Evolutionary conservation across 2,888 invertebrate genomes (phyloP).

Genomic region (Ischnura elegans): DNA sequence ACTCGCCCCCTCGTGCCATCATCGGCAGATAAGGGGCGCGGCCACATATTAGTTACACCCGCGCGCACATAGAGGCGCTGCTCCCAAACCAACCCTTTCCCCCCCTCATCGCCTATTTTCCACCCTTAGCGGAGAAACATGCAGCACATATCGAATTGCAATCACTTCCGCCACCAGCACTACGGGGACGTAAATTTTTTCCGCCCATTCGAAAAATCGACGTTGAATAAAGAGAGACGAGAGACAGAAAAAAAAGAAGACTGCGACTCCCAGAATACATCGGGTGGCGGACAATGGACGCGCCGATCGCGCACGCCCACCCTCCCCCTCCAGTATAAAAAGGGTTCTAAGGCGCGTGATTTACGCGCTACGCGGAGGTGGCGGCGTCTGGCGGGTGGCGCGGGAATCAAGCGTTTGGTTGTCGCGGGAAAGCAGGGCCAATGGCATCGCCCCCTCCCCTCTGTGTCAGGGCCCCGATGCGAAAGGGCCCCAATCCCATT

Average conservation of each 20-base stretch:
- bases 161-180: background rate
- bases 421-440: too few relatives aligned
- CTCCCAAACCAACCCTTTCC: background rate
- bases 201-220: background rate
- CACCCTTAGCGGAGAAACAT: background rate
- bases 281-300: background rate
- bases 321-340: background rate
- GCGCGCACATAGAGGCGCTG: too few relatives aligned
- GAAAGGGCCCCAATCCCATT: too few relatives aligned
- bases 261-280: background rate
- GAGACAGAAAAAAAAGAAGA: background rate
- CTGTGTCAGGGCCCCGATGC: too few relatives aligned
- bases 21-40: background rate
- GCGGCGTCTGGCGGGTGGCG: too few relatives aligned
- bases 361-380: too few relatives aligned
- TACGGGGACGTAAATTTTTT: background rate
- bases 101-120: background rate
- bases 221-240: constrained; percentile 9
- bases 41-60: too few relatives aligned
- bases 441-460: too few relatives aligned
- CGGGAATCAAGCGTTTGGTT: too few relatives aligned
- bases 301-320: background rate
- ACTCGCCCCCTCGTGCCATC: background rate
- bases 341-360: background rate
- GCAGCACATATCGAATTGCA: constrained; percentile 28